Evolutionary conservation across 2,797 vertebrate genomes (phyloP).

Genomic region (Melanotaenia pygmaea): DNA sequence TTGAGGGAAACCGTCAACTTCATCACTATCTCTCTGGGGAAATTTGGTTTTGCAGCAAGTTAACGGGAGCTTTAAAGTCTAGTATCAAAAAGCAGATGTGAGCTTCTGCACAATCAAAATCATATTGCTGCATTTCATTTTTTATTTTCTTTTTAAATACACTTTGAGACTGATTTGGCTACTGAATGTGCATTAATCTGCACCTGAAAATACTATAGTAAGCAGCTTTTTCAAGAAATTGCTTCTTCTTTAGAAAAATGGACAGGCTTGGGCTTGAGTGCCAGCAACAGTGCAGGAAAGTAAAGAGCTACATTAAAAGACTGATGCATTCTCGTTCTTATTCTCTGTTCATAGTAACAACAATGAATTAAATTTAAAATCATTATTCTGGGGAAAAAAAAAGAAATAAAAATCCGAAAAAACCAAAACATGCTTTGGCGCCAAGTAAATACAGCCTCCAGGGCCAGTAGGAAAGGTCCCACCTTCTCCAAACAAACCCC

Average conservation of each 20-base stretch:
- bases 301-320: too few species aligned
- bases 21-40: background rate
- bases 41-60: background rate
- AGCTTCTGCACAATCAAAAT: background rate
- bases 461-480: conserved; percentile 31
- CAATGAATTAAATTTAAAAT: too few species aligned
- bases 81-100: background rate
- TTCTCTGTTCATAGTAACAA: too few species aligned
- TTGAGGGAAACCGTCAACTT: conserved; percentile 9
- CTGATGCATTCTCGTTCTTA: too few species aligned
- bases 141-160: background rate
- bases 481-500: conserved; percentile 16
- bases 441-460: conserved; percentile 24
- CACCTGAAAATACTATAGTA: background rate
- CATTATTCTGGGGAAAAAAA: too few species aligned
- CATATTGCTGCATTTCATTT: background rate
- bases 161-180: background rate
- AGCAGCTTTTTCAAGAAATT: background rate
- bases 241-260: background rate
- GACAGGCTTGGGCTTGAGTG: background rate
- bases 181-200: background rate
- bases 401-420: too few species aligned
- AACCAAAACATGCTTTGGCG: too few species aligned
- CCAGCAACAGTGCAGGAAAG: too few species aligned
- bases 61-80: background rate